Percentiles rank a stretch among this genome's conserved stretches.
phyloP scores from a whole-genome alignment of 2,888 invertebrate genomes.

The Theretra japonica region DNA sequence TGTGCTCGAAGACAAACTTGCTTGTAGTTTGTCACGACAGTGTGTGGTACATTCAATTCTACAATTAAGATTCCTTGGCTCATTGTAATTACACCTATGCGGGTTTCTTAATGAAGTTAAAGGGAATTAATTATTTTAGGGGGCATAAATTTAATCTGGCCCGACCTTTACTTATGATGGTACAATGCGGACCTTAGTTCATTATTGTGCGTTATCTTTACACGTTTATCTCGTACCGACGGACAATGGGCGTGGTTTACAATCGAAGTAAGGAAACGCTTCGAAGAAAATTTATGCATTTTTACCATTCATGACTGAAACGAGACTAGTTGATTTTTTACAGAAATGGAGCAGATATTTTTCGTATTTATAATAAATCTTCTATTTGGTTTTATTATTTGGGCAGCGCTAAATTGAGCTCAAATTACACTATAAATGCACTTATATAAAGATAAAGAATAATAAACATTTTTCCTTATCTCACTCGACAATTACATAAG shows the following conservation, averaged over 20 bases:
- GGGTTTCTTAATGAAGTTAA: conserved; percentile 84
- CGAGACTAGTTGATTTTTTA: not conserved
- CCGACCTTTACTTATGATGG: conserved; percentile 77
- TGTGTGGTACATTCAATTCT: conserved; percentile 71
- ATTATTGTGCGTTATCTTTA: conserved; percentile 61
- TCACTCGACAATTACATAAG: no score
- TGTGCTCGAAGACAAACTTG: not conserved
- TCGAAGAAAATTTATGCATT: not conserved
- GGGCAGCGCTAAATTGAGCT: no score
- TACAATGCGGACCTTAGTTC: conserved; percentile 64
- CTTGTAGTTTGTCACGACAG: conserved; percentile 39
- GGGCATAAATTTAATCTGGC: conserved; percentile 80
- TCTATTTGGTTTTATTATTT: no score
- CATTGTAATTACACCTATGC: conserved; percentile 85
- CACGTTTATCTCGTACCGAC: conserved; percentile 49
- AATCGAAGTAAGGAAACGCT: not conserved
- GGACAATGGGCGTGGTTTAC: conserved; percentile 24
- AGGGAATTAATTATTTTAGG: conserved; percentile 84
- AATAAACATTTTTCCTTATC: no score
- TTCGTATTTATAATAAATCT: no score
- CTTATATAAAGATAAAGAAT: no score
- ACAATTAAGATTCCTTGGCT: conserved; percentile 84
- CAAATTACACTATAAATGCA: no score
- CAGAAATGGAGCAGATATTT: no score
- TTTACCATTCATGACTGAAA: not conserved